Conservation (phyloP, 2,888 invertebrate genomes). For the Neoscelio sp. region DNA sequence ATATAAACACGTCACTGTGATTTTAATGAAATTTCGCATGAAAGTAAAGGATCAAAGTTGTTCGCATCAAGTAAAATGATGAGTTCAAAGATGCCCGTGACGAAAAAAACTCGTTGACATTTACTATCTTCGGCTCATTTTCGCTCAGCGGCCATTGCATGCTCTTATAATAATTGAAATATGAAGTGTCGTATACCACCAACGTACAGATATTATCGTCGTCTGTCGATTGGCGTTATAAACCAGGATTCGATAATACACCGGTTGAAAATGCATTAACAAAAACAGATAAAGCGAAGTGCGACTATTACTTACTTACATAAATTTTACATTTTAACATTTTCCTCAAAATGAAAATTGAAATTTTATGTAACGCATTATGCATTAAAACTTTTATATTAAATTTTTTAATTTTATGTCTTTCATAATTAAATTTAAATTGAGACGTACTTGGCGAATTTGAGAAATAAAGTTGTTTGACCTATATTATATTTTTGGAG, state of each 20-base stretch:
- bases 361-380: too few species aligned
- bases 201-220: constrained; percentile 28
- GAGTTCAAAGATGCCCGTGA: constrained; percentile 56
- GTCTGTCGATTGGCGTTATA: constrained; percentile 25
- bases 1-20: constrained; percentile 38
- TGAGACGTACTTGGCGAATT: too few species aligned
- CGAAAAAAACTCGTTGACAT: constrained; percentile 67
- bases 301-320: too few species aligned
- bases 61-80: constrained; percentile 51
- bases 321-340: too few species aligned
- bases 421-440: too few species aligned
- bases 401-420: too few species aligned
- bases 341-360: not conserved
- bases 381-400: too few species aligned
- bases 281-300: not conserved
- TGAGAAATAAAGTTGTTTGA: too few species aligned
- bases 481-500: constrained; percentile 4
- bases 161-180: constrained; percentile 62
- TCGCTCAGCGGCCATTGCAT: constrained; percentile 52
- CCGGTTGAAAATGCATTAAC: constrained; percentile 24
- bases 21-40: constrained; percentile 52
- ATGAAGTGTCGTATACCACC: constrained; percentile 53
- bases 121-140: constrained; percentile 66
- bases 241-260: constrained; percentile 29
- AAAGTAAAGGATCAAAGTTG: constrained; percentile 54